Evolutionary conservation across 1,140 invertebrate genomes (phyloP), one percentile per base, ranked within the genome.

Genomic region (Eulimnadia texana): DNA sequence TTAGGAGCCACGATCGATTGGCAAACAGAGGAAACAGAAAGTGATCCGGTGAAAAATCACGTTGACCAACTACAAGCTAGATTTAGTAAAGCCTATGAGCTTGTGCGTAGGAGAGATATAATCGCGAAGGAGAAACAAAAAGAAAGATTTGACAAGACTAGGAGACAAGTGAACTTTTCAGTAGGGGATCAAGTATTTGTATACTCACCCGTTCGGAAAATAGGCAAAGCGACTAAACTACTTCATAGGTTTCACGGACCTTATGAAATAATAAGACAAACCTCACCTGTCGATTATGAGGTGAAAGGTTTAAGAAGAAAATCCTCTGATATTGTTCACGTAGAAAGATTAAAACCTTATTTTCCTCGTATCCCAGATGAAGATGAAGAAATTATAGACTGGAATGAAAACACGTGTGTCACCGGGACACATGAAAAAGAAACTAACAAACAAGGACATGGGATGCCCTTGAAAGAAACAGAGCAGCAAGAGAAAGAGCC

Each of bases 211-310:
- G 25, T 29, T 1, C 16, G 60, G 1, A 23, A 47, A 63, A 19
- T 28, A 16, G 20, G 58, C 27, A 29, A 51, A 3, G 13, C 3
- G 20, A 59, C 25, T 56, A 64, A 59, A 62, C 57, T 63, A 50
- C 60, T 60, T 33, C 61, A 58, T 13, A 60, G 53, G 24, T 28
- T 58, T 33, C 56, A 22, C 29, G 64, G 66, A n/a, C 54, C 54
- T 29, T 56, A 56, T 29, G 54, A 24, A 24, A n/a, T 56, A 9
- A n/a, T 2, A 22, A 27, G 61, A n/a, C 33, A 50, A 50, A 58
- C 54, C 16, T 56, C 54, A 6, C n/a, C 54, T 29, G 54, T 56
- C 19, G 54, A 56, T 24, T 56, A 56, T 25, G 54, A 56, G 29
- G 54, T 56, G n/a, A 56, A 56, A 25, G 54, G 54, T 3, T n/a